A percentile compares a stretch with the other conserved stretches of the same genome.
These are phyloP conservation scores for Magallana gigas DNA, from an alignment of 1,140 invertebrate genomes.

Conservation along the genomic window DNA sequence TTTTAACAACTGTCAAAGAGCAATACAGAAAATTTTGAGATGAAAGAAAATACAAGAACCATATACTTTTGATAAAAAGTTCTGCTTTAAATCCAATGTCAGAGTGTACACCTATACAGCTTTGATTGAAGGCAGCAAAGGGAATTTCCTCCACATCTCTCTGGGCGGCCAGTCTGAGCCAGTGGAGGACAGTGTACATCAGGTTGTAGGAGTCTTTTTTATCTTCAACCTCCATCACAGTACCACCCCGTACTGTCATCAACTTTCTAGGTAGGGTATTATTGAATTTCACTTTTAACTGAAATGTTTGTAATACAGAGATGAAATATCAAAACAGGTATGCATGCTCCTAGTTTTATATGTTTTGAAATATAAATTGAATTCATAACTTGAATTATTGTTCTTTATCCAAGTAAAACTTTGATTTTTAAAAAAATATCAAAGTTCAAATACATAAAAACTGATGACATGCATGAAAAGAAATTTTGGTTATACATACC, in stretches of 20 bases:
- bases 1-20: too few relatives aligned
- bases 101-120: constrained; percentile 45
- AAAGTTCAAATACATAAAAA: too few relatives aligned
- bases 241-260: not conserved
- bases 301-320: not conserved
- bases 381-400: too few relatives aligned
- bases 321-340: too few relatives aligned
- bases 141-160: constrained; percentile 27
- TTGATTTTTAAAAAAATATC: too few relatives aligned
- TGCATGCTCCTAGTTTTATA: too few relatives aligned
- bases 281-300: constrained; percentile 45
- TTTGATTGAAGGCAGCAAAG: constrained; percentile 32
- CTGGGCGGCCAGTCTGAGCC: constrained; percentile 22
- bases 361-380: too few relatives aligned
- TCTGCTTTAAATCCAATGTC: not conserved
- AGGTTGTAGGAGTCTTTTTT: not conserved
- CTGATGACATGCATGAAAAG: too few relatives aligned
- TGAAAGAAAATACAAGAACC: not conserved
- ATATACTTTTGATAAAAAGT: constrained; percentile 41
- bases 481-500: constrained; percentile 11
- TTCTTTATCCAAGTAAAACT: too few relatives aligned
- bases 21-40: not conserved
- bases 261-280: not conserved
- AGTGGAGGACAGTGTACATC: constrained; percentile 11
- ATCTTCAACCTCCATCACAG: constrained; percentile 19